Percentiles rank a stretch among this genome's conserved stretches.
Evolutionary conservation across 2,888 invertebrate species (phyloP).

Genomic region (Ophion slaviceki): DNA sequence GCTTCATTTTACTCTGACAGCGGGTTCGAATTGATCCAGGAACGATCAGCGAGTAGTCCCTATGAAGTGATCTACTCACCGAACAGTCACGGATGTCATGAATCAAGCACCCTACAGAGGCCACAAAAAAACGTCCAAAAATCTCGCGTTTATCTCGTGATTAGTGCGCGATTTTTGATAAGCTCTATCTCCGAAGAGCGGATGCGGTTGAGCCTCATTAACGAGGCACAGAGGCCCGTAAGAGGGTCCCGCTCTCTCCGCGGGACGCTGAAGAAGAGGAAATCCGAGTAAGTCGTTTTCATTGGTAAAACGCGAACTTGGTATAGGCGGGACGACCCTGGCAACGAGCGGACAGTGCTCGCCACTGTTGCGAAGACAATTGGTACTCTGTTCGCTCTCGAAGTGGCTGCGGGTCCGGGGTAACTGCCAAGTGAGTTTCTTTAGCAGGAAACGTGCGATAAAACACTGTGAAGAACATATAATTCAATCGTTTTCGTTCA

Average conservation of each 20-base stretch:
- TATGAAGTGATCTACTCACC: no score
- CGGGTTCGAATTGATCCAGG: no score
- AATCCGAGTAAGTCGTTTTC: constrained; percentile 51
- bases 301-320: constrained; percentile 39
- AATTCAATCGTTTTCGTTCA: constrained; percentile 60
- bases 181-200: background rate
- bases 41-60: no score
- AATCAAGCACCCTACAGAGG: background rate
- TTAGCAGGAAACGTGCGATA: constrained; percentile 59
- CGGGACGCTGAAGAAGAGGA: constrained; percentile 4
- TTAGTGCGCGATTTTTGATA: background rate
- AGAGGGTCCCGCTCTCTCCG: background rate
- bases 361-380: constrained; percentile 60
- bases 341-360: constrained; percentile 46
- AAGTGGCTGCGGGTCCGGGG: constrained; percentile 6
- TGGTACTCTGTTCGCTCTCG: constrained; percentile 56
- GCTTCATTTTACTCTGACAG: no score
- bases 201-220: background rate
- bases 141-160: constrained; percentile 1
- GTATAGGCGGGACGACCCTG: background rate
- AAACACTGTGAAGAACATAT: constrained; percentile 45
- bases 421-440: constrained; percentile 44
- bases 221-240: constrained; percentile 1
- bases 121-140: background rate
- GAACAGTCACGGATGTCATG: no score